phyloP scores from a whole-genome alignment of 1,140 invertebrate genomes.

The Catajapyx aquilonaris region DNA sequence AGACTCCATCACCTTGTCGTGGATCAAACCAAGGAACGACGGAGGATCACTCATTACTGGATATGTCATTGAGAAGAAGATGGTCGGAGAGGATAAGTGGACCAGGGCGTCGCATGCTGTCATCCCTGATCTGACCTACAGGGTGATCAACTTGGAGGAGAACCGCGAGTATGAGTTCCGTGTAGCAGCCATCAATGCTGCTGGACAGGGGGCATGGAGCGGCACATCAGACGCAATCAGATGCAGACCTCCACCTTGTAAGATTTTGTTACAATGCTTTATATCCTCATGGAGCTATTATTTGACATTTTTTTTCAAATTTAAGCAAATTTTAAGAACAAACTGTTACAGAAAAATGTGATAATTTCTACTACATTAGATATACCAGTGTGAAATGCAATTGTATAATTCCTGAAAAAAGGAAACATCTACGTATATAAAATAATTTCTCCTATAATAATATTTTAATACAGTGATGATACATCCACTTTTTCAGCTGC shows the following conservation, averaged over 20 bases:
- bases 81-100: slow-evolving; percentile 76
- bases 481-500: too few species aligned
- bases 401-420: too few species aligned
- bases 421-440: too few species aligned
- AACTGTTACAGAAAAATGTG: too few species aligned
- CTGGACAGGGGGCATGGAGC: slow-evolving; percentile 80
- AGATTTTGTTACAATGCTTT: too few species aligned
- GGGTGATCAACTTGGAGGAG: slow-evolving; percentile 70
- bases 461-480: too few species aligned
- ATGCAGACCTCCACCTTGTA: slow-evolving; percentile 61
- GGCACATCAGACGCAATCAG: slow-evolving; percentile 75
- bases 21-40: slow-evolving; percentile 83
- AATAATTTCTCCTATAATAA: too few species aligned
- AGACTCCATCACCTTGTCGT: slow-evolving; percentile 81
- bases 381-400: too few species aligned
- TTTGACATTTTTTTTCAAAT: too few species aligned
- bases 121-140: slow-evolving; percentile 55
- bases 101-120: slow-evolving; percentile 64
- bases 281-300: too few species aligned
- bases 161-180: slow-evolving; percentile 96
- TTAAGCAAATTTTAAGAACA: too few species aligned
- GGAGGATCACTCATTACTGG: slow-evolving; percentile 78
- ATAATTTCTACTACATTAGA: too few species aligned
- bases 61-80: slow-evolving; percentile 80
- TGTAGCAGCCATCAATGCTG: slow-evolving; percentile 86